These are phyloP conservation scores for Sebastes melanostomus DNA, from an alignment of 2,797 vertebrate genomes.

Conservation along the genomic window DNA sequence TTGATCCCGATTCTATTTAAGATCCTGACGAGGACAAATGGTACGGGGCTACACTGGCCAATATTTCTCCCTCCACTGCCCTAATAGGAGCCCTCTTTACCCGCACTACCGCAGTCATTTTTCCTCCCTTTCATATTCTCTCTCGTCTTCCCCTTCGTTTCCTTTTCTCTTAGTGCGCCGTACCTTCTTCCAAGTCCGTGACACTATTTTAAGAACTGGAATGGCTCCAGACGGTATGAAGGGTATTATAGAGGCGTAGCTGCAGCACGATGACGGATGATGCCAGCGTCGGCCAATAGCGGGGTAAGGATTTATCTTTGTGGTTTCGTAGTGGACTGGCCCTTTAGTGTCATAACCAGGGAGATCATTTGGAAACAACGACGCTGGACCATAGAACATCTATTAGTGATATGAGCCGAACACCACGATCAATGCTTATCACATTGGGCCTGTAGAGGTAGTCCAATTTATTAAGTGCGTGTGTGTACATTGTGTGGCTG, in stretches of 20 bases:
- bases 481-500: conserved; percentile 4
- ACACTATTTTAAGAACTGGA: conserved; percentile 75
- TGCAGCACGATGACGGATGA: conserved; percentile 47
- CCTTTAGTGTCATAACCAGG: conserved; percentile 58
- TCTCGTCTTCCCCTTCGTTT: conserved; percentile 44
- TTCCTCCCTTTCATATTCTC: conserved; percentile 53
- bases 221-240: conserved; percentile 55
- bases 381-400: conserved; percentile 31
- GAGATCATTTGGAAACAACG: conserved; percentile 61
- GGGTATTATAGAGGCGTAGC: conserved; percentile 53
- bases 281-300: conserved; percentile 10
- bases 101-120: conserved; percentile 59
- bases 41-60: conserved; percentile 62
- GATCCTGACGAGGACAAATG: conserved; percentile 80
- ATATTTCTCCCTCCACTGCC: conserved; percentile 74
- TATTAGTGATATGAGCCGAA: conserved; percentile 62
- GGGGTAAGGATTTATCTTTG: conserved; percentile 52
- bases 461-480: conserved; percentile 54
- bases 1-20: conserved; percentile 81
- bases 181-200: conserved; percentile 41
- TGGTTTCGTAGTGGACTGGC: conserved; percentile 49
- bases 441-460: conserved; percentile 32
- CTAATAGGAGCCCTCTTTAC: conserved; percentile 69
- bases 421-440: conserved; percentile 67
- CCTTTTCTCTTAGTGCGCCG: conserved; percentile 36